These are phyloP conservation scores for Rattus norvegicus DNA, from an alignment of 2,113 vertebrate genomes.

Conservation along the genomic window GRCr8 NC_086024.1:22182501-22183000, in stretches of 20 bases:
- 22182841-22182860: slow-evolving; percentile 42
- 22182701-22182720: background rate
- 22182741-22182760: slow-evolving; percentile 48
- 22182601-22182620: background rate
- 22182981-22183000: background rate
- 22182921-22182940: slow-evolving; percentile 6
- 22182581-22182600: background rate
- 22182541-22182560: background rate
- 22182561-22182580: background rate
- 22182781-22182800: slow-evolving; percentile 35
- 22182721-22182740: background rate
- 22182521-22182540: slow-evolving; percentile 16
- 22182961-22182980: background rate
- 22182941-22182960: slow-evolving; percentile 22
- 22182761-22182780: slow-evolving; percentile 40
- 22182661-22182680: slow-evolving; percentile 50
- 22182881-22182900: background rate
- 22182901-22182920: background rate
- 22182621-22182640: background rate
- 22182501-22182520: background rate
- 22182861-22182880: slow-evolving; percentile 32
- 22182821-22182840: background rate
- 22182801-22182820: background rate
- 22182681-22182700: background rate
- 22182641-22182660: background rate